Evolutionary conservation across 2,113 vertebrate species (phyloP).

Genomic region (Patagioenas fasciata): DNA sequence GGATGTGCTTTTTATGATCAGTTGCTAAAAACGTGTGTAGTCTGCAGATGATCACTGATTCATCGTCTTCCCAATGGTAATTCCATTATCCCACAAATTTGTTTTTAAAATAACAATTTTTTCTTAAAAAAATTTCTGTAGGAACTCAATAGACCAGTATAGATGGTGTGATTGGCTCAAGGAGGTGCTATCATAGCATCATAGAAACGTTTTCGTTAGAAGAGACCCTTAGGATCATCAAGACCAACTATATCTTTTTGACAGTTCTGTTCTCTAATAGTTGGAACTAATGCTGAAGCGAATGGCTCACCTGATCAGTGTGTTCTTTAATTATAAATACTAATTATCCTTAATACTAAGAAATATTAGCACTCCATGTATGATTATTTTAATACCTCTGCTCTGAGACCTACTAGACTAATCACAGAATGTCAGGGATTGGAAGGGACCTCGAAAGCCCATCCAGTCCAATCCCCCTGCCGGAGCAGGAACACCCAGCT

Average conservation of each 20-base stretch:
- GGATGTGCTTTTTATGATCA: neutral
- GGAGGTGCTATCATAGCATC: neutral
- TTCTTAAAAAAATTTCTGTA: neutral
- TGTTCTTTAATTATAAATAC: neutral
- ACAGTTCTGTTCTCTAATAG: neutral
- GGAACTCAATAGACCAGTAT: neutral
- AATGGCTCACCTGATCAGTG: neutral
- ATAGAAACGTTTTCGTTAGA: too few relatives aligned
- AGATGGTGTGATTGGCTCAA: neutral
- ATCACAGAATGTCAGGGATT: too few relatives aligned
- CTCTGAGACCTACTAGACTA: neutral
- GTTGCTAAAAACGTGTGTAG: rapidly evolving
- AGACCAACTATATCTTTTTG: neutral
- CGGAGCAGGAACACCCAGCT: too few relatives aligned
- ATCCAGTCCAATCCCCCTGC: too few relatives aligned
- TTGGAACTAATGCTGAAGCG: neutral
- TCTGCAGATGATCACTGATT: neutral
- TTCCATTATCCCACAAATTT: neutral
- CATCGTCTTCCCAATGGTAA: neutral
- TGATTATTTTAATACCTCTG: neutral
- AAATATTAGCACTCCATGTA: neutral
- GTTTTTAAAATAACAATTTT: neutral
- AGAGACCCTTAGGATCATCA: too few relatives aligned
- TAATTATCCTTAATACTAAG: neutral
- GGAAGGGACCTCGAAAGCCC: too few relatives aligned